These are phyloP conservation scores for Dexiosoma caninum DNA, from an alignment of 2,888 invertebrate species.

Conservation along the genomic window DNA sequence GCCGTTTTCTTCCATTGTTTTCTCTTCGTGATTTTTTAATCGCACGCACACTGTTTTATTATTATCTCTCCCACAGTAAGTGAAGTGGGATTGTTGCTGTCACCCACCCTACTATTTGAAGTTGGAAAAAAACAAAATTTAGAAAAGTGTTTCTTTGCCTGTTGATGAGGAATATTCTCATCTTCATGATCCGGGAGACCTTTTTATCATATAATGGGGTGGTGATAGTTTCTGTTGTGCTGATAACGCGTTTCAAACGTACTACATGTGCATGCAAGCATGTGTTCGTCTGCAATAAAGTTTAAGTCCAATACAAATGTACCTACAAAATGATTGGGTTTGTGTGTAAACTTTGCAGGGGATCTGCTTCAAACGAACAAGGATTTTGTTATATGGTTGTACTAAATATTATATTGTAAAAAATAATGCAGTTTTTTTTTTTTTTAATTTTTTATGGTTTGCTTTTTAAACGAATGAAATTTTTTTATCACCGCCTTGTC, in stretches of 20 bases:
- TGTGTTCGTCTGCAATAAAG: too few relatives aligned
- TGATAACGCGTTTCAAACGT: constrained; percentile 34
- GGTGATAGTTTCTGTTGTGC: neutral
- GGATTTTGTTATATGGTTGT: neutral
- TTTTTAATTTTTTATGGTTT: neutral
- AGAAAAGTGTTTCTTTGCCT: neutral
- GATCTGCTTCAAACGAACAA: constrained; percentile 1
- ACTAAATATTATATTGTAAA: neutral
- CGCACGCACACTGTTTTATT: neutral
- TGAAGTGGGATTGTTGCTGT: neutral
- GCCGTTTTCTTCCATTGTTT: too few relatives aligned
- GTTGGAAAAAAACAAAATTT: neutral
- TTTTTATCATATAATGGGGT: neutral
- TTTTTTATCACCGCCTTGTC: constrained; percentile 19
- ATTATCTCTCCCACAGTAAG: neutral
- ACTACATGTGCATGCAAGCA: neutral
- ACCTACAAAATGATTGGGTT: neutral
- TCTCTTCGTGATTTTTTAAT: neutral
- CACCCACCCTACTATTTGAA: neutral
- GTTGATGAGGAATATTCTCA: neutral
- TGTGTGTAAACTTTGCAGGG: constrained; percentile 18
- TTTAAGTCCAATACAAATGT: neutral
- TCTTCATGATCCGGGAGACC: neutral
- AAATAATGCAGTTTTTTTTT: neutral
- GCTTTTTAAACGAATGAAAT: constrained; percentile 1